phyloP scores from a whole-genome alignment of 2,888 invertebrate species.

The Hofmannophila pseudospretella region DNA sequence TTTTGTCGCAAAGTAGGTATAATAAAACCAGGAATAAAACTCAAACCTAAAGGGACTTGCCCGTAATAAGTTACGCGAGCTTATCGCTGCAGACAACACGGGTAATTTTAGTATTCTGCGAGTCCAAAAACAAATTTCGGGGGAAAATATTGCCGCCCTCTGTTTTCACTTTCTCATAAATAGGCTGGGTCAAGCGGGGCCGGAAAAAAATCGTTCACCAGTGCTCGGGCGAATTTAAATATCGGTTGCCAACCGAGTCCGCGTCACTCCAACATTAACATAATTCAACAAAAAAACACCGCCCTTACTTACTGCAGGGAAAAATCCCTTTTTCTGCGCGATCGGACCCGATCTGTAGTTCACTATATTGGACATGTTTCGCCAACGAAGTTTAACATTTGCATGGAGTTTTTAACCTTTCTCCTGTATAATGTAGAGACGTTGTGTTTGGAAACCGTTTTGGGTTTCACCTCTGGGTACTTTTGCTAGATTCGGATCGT shows the following conservation, averaged over 20 bases:
- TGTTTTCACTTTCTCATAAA: conserved; percentile 35
- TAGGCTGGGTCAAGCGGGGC: conserved; percentile 35
- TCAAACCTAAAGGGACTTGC: conserved; percentile 7
- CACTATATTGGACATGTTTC: conserved; percentile 59
- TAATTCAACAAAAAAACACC: conserved; percentile 69
- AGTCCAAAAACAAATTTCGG: conserved; percentile 19
- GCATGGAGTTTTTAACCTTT: conserved; percentile 1
- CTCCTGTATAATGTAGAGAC: no score
- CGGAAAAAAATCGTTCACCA: conserved; percentile 45
- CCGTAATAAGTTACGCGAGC: conserved; percentile 11
- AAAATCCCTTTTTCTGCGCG: conserved; percentile 52
- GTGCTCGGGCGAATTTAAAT: conserved; percentile 60
- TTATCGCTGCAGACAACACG: conserved; percentile 11
- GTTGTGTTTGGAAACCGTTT: no score
- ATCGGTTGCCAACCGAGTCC: conserved; percentile 54
- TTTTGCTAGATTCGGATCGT: no score
- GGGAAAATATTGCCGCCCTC: conserved; percentile 32
- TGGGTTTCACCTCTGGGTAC: no score
- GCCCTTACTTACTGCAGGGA: conserved; percentile 41
- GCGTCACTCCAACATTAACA: conserved; percentile 65
- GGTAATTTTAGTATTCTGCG: conserved; percentile 14
- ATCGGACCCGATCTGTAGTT: conserved; percentile 49
- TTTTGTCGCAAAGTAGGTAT: not conserved
- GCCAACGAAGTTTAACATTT: conserved; percentile 20
- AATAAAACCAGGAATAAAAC: not conserved